Conservation (phyloP, 2,888 invertebrate species). For the Papilio demoleus region DNA sequence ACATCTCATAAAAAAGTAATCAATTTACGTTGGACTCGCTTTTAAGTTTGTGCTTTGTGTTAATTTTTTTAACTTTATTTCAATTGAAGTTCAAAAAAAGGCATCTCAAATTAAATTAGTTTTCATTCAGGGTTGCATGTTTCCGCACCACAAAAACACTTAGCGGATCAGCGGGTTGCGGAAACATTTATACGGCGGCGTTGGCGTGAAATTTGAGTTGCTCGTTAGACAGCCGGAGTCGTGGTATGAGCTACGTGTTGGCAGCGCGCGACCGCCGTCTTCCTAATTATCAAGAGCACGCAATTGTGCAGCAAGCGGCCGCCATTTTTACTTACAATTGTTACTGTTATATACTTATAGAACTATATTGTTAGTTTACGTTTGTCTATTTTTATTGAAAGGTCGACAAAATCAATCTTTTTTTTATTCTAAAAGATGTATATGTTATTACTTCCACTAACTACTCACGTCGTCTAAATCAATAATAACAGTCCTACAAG, state of each 20-base stretch:
- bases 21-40: too few relatives aligned
- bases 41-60: too few relatives aligned
- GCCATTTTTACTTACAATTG: neutral
- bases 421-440: too few relatives aligned
- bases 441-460: too few relatives aligned
- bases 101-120: constrained; percentile 20
- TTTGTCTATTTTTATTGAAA: neutral
- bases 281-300: neutral
- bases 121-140: constrained; percentile 27
- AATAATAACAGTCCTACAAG: too few relatives aligned
- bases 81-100: too few relatives aligned
- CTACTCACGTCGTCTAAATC: too few relatives aligned
- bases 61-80: too few relatives aligned
- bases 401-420: neutral
- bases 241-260: neutral
- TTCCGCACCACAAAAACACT: constrained; percentile 17
- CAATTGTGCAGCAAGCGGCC: constrained; percentile 1
- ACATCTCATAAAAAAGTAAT: too few relatives aligned
- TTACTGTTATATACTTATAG: neutral
- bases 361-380: neutral
- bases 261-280: constrained; percentile 5
- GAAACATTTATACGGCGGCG: constrained; percentile 29
- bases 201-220: constrained; percentile 23
- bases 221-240: constrained; percentile 21
- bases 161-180: constrained; percentile 22